Evolutionary conservation across 2,888 invertebrate species (phyloP), one percentile per base, ranked within the genome.

Genomic region (Germaria angustata): DNA sequence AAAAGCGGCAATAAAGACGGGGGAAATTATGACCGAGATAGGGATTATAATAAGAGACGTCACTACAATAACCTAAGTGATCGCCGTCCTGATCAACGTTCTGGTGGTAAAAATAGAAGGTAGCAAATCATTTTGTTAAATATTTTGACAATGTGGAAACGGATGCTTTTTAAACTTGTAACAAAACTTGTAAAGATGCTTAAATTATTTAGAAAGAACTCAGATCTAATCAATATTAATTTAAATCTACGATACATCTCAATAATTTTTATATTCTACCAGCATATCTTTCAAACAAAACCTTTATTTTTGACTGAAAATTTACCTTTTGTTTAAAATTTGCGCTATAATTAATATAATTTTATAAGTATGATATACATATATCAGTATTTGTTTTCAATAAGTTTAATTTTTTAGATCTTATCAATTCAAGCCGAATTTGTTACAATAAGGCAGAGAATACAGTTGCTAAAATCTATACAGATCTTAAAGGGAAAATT

Each of bases 1-100:
- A 59, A 63, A n/a, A 41, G 46, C 15, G 63, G 34, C 9, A 59
- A 69, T 0, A n/a, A 9, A 24, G 63, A 59, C 13, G 46, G 84
- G 39, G 65, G 69, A 8, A 41, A 49, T 46, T 39, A 41, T 17
- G 57, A 73, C 1, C 34, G 51, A 3, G 53, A 81, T 41, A 51
- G 51, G 3, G 65, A 85, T 41, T 22, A 63, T 22, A 55, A 80
- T 36, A 69, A 49, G 65, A 53, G 65, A 65, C 76, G 71, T 7
- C 61, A 84, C 15, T 65, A 86, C 63, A 76, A 80, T 24, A 81
- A 80, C 41, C 88, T 87, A 11, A 87, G 87, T 53, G 87, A 85
- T 79, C 81, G 89, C 6, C 86, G 87, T 8, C 86, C 89, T 0
- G 87, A 89, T 34, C 71, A 82, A 49, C 75, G 79, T 32, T 57